Base-by-base conservation (phyloP, 2,797 vertebrate species). In the Phrynocephalus guinanensis region DNA sequence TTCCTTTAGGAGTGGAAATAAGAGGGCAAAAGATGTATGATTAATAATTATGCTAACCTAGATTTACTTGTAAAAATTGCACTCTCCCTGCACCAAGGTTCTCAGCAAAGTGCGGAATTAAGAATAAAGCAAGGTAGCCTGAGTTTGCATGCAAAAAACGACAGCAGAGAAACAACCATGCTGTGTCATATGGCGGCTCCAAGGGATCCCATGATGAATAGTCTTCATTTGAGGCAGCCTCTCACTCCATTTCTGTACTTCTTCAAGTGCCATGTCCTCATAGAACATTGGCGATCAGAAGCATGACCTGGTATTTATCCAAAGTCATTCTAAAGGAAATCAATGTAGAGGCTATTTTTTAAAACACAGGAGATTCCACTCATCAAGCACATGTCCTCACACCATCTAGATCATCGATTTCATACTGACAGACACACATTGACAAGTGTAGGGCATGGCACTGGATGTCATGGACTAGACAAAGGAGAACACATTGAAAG, bases 11-110 rank as follows among this genome's bases (percentile, higher is more conserved):
- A 82, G 88, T 93, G 83, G 84, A 94, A 92, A 88, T 0, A 6
- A 92, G 93, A 93, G 92, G 92, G 93, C 93, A 94, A 92, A 94
- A 88, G 75, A 94, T 44, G 91, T 85, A 10, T 72, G 85, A 93
- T 93, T 94, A 94, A 93, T 94, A 94, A 95, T 93, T 94, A 93
- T 88, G 86, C 88, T 94, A 91, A 95, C 93, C 91, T 95, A 87
- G 87, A 93, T 93, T 90, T 89, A 66, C 86, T 90, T 87, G 72
- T 78, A 82, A 33, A 78, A 56, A 90, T 81, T 82, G 50, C 33
- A 82, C 72, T 70, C 44, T 85, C 89, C 72, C 79, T 4, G 0
- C 24, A 15, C 83, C 44, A 84, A 90, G 87, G 81, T 87, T 88
- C 92, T 91, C 79, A 90, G 86, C 38, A 0, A 0, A 91, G 82